These are phyloP conservation scores for Chydorus sphaericus DNA, from an alignment of 2,888 invertebrate genomes.

Conservation along the genomic window DNA sequence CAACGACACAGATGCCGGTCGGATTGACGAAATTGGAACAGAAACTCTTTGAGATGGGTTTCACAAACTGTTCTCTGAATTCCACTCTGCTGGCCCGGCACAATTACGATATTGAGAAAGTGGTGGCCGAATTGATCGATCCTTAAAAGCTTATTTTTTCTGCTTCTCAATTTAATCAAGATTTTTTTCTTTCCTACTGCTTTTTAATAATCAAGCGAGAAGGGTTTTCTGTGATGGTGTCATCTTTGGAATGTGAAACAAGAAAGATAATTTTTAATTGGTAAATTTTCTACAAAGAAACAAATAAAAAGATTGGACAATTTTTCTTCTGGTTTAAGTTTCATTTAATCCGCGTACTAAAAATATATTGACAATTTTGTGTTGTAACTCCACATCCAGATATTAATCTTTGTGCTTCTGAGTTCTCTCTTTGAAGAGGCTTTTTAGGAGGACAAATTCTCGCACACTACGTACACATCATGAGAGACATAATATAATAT, in stretches of 20 bases:
- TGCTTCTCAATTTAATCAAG: background rate
- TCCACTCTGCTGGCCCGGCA: conserved; percentile 1
- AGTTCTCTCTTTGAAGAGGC: too few species aligned
- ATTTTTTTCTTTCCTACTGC: background rate
- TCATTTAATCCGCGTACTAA: conserved; percentile 7
- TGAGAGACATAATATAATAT: too few species aligned
- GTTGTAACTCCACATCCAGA: background rate
- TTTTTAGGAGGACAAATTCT: too few species aligned
- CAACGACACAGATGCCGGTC: background rate
- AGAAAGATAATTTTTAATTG: background rate
- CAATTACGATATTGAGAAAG: conserved; percentile 8
- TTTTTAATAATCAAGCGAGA: too few species aligned
- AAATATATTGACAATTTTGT: conserved; percentile 5
- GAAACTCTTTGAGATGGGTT: conserved; percentile 11
- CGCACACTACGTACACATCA: too few species aligned
- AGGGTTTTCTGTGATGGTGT: too few species aligned
- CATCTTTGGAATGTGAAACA: background rate
- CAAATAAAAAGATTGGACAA: background rate
- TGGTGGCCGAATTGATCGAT: conserved; percentile 3
- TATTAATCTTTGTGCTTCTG: too few species aligned
- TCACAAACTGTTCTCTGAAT: conserved; percentile 1
- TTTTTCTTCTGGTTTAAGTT: background rate
- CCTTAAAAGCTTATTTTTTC: background rate
- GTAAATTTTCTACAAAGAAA: background rate
- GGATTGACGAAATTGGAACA: background rate